Percentiles rank a stretch among this genome's conserved stretches.
These are phyloP conservation scores for Peromyscus attwateri DNA, from an alignment of 2,797 vertebrate genomes.

Conservation along the genomic window DNA sequence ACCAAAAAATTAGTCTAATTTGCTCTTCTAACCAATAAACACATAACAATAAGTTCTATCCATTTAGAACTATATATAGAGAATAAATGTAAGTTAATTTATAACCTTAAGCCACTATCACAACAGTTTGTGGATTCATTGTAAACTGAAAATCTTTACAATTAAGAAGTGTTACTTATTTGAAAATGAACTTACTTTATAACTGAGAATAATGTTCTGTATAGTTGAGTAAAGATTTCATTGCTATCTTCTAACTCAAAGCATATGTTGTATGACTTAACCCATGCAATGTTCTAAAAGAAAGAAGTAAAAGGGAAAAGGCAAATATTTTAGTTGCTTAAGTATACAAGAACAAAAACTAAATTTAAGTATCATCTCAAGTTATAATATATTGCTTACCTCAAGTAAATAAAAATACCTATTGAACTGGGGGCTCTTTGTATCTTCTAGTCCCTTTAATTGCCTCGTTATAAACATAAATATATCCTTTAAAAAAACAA, in stretches of 20 bases:
- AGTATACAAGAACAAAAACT: constrained; percentile 42
- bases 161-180: constrained; percentile 3
- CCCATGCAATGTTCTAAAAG: constrained; percentile 98
- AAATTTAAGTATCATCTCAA: not conserved
- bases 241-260: constrained; percentile 99
- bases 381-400: constrained; percentile 88
- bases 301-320: constrained; percentile 48
- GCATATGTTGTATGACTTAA: constrained; percentile 99
- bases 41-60: constrained; percentile 39
- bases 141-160: constrained; percentile 19
- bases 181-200: constrained; percentile 95
- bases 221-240: constrained; percentile 99
- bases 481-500: constrained; percentile 93
- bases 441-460: constrained; percentile 98
- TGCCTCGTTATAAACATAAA: constrained; percentile 99
- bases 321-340: constrained; percentile 50
- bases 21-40: constrained; percentile 10
- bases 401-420: constrained; percentile 99
- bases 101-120: constrained; percentile 23
- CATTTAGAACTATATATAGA: constrained; percentile 33
- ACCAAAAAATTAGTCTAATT: constrained; percentile 25
- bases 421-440: constrained; percentile 99
- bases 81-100: constrained; percentile 45
- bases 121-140: not conserved
- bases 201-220: constrained; percentile 98